Percentiles rank a stretch among this genome's conserved stretches.
phyloP scores from a whole-genome alignment of 2,113 vertebrate species.

The Gymnorhina tibicen region DNA sequence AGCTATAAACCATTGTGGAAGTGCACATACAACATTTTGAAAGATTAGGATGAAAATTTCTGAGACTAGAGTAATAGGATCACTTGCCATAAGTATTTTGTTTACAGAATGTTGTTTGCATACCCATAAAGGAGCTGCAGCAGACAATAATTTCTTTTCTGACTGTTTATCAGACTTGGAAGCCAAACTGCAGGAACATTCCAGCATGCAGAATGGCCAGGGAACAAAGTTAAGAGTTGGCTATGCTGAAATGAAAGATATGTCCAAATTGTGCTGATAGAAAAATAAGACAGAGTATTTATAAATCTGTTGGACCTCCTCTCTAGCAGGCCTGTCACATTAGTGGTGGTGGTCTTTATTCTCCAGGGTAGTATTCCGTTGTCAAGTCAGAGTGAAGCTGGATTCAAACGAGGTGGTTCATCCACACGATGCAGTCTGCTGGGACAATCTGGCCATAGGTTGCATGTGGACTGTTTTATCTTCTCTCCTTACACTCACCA shows the following conservation, averaged over 20 bases:
- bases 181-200: neutral
- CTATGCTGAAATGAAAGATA: neutral
- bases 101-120: neutral
- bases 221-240: neutral
- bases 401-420: neutral
- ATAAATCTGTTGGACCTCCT: neutral
- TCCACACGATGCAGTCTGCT: neutral
- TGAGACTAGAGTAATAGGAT: slow-evolving; percentile 42
- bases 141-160: neutral
- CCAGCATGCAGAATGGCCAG: neutral
- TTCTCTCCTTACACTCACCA: neutral
- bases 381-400: neutral
- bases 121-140: neutral
- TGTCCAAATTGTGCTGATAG: neutral
- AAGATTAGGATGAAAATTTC: slow-evolving; percentile 30
- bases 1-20: neutral
- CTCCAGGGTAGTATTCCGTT: neutral
- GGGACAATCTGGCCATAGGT: neutral
- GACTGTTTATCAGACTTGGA: neutral
- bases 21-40: neutral
- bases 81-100: neutral
- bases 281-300: neutral
- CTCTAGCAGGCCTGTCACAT: neutral
- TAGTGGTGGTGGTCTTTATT: neutral
- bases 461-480: neutral